Evolutionary conservation across 2,888 invertebrate genomes (phyloP), one percentile per base, ranked within the genome.

Genomic region (Dolichomitus sp.): DNA sequence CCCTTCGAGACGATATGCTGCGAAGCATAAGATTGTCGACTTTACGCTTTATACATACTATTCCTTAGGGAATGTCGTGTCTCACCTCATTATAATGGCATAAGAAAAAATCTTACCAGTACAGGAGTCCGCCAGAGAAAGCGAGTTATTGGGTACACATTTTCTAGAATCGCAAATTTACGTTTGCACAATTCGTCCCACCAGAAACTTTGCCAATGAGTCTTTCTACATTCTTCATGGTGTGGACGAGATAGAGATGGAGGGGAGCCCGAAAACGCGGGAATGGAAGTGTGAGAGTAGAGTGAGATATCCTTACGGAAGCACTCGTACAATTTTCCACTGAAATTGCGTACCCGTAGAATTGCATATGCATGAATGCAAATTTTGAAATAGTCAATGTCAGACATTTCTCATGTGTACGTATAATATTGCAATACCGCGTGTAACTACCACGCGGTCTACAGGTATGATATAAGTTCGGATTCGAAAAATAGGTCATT

Each of bases 1-100:
- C 57, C 72, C 76, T 70, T 80, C 69, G 68, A 61, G 76, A 74
- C 82, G 66, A 80, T 61, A 77, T 74, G 54, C 80, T 83, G 69
- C 59, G 69, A 75, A 81, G 79, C 84, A 70, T 83, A 82, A 80
- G 81, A 84, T 61, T 84, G 78, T 76, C 84, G 69, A 83, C 80
- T 83, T 84, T 83, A 83, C 84, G 81, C 80, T 84, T 61, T 37
- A 40, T 61, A 61, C 77, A 80, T 73, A 73, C 61, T 59, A 81
- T 86, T 81, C 80, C 79, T 61, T 50, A 40, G 52, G 69, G 75
- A 73, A 86, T 80, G 80, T 81, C 77, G 76, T 66, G 83, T 80
- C 83, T 81, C 80, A 81, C 84, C 84, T 86, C 84, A 86, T 86
- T 86, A 84, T 81, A 80, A 72, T 75, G 79, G 81, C 66, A 77